These are phyloP conservation scores for Bombylius major DNA, from an alignment of 2,888 invertebrate species.

Conservation along the genomic window DNA sequence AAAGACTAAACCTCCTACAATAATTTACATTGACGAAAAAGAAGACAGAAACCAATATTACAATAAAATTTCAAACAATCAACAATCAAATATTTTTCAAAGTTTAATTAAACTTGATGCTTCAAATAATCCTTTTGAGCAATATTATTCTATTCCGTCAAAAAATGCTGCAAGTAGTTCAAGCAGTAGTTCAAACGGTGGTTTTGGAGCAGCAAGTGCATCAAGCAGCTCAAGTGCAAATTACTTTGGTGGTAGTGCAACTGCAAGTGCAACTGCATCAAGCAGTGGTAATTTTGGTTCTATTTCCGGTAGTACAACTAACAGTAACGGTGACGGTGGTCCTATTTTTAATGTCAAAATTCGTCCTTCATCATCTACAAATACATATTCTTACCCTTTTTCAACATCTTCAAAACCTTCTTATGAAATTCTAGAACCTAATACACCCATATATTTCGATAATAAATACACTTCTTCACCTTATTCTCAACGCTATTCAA, in stretches of 20 bases:
- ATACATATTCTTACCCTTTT: not conserved
- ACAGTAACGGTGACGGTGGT: not conserved
- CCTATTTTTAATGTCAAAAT: slow-evolving; percentile 4
- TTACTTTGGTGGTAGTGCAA: not conserved
- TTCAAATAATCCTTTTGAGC: not conserved
- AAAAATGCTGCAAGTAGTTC: not conserved
- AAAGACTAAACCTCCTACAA: slow-evolving; percentile 30
- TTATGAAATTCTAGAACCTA: not conserved
- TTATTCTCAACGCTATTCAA: not conserved
- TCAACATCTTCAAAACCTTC: not conserved
- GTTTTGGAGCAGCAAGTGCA: not conserved
- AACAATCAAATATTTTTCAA: slow-evolving; percentile 27
- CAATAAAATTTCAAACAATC: slow-evolving; percentile 20
- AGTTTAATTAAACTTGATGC: slow-evolving; percentile 24
- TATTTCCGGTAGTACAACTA: not conserved
- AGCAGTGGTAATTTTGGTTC: not conserved
- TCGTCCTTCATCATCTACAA: not conserved
- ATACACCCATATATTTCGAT: not conserved
- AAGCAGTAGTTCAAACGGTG: not conserved
- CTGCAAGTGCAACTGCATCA: not conserved
- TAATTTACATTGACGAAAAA: slow-evolving; percentile 30
- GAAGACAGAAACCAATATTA: slow-evolving; percentile 13
- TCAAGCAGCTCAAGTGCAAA: not conserved
- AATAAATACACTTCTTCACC: not conserved
- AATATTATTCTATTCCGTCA: not conserved